phyloP scores from a whole-genome alignment of 2,797 vertebrate genomes.

The Okamejei kenojei region DNA sequence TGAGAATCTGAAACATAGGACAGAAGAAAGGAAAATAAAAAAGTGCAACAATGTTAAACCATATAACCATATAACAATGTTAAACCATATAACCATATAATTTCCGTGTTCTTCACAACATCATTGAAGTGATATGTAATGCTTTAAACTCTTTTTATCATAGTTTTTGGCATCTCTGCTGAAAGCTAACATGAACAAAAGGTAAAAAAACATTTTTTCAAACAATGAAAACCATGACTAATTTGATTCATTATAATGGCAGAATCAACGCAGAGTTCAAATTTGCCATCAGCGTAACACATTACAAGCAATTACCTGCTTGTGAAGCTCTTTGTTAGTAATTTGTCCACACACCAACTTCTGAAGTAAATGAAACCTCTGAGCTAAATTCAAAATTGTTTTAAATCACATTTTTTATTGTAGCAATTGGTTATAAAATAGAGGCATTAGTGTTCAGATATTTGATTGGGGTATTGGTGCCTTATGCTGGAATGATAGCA shows the following conservation, averaged over 20 bases:
- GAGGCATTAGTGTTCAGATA: background rate
- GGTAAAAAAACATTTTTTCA: background rate
- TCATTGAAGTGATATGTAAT: background rate
- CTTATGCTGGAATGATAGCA: background rate
- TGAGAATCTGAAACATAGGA: slow-evolving; percentile 66
- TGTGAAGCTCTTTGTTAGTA: background rate
- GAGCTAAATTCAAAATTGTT: background rate
- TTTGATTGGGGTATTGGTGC: background rate
- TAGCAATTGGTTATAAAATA: background rate
- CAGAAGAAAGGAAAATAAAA: slow-evolving; percentile 14
- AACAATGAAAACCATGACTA: background rate
- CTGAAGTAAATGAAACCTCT: background rate
- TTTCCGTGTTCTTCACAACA: background rate
- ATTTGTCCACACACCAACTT: background rate
- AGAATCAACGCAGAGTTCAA: background rate
- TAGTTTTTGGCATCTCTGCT: background rate
- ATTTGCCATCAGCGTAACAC: background rate
- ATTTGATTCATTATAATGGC: background rate
- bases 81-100: too few relatives aligned
- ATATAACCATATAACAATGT: too few relatives aligned
- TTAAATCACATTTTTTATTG: background rate
- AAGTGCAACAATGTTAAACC: background rate
- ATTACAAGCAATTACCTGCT: background rate
- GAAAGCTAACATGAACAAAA: background rate
- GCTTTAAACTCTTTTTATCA: background rate